Evolutionary conservation across 2,113 vertebrate genomes (phyloP).

Genomic region (Lepisosteus oculatus): DNA sequence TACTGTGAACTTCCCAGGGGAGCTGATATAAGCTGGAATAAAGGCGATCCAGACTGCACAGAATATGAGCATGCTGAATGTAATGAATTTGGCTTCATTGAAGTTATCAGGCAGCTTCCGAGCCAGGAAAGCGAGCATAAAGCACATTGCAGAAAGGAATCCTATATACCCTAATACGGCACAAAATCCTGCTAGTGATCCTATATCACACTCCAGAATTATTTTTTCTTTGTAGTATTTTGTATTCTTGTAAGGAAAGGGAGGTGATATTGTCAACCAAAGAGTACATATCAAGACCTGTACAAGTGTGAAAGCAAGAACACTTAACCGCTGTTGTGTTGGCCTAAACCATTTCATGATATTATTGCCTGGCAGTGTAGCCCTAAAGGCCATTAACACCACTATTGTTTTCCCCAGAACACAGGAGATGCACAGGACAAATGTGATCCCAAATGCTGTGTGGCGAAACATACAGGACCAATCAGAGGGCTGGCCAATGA

Average conservation of each 20-base stretch:
- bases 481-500: constrained; percentile 6
- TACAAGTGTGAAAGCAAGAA: not conserved
- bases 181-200: not conserved
- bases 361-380: constrained; percentile 1
- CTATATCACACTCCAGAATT: not conserved
- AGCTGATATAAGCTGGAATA: constrained; percentile 3
- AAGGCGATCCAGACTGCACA: constrained; percentile 1
- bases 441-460: constrained; percentile 4
- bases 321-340: not conserved
- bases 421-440: constrained; percentile 7
- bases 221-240: constrained; percentile 6
- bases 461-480: constrained; percentile 8
- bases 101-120: not conserved
- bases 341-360: constrained; percentile 8
- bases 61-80: constrained; percentile 8
- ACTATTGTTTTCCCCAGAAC: constrained; percentile 7
- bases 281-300: not conserved
- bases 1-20: not conserved
- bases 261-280: not conserved
- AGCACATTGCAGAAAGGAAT: not conserved
- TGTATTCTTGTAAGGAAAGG: not conserved
- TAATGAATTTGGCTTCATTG: not conserved
- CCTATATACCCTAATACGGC: constrained; percentile 1
- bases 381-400: not conserved
- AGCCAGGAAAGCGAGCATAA: not conserved